Evolutionary conservation across 2,888 invertebrate genomes (phyloP).

Genomic region (Aquatica leii): DNA sequence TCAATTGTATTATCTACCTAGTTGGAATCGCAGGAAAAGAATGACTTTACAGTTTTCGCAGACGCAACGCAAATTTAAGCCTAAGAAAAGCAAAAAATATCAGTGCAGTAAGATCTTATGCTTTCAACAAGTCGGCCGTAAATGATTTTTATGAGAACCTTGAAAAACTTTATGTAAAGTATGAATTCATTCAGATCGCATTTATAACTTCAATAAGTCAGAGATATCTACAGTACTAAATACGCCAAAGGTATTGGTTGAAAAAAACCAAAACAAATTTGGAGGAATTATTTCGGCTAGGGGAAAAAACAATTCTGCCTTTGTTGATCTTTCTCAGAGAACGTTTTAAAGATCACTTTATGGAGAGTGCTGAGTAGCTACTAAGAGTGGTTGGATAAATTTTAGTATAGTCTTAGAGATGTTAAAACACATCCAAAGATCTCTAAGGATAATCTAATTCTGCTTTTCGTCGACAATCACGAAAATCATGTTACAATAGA

Average conservation of each 20-base stretch:
- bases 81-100: constrained; percentile 46
- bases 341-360: no score
- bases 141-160: constrained; percentile 41
- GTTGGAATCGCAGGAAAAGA: constrained; percentile 43
- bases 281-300: no score
- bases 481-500: no score
- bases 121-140: constrained; percentile 45
- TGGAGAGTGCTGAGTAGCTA: no score
- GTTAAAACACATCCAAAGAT: not conserved
- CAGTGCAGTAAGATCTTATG: constrained; percentile 42
- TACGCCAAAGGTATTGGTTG: constrained; percentile 42
- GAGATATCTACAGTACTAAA: constrained; percentile 44
- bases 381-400: no score
- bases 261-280: constrained; percentile 22
- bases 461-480: no score
- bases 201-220: no score
- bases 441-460: no score
- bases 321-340: no score
- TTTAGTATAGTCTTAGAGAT: not conserved
- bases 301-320: no score
- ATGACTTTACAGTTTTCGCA: constrained; percentile 40
- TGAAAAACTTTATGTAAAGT: constrained; percentile 17
- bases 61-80: constrained; percentile 33
- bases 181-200: constrained; percentile 34
- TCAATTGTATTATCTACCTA: constrained; percentile 17